phyloP scores from a whole-genome alignment of 2,888 invertebrate species.

The Synanthedon vespiformis region DNA sequence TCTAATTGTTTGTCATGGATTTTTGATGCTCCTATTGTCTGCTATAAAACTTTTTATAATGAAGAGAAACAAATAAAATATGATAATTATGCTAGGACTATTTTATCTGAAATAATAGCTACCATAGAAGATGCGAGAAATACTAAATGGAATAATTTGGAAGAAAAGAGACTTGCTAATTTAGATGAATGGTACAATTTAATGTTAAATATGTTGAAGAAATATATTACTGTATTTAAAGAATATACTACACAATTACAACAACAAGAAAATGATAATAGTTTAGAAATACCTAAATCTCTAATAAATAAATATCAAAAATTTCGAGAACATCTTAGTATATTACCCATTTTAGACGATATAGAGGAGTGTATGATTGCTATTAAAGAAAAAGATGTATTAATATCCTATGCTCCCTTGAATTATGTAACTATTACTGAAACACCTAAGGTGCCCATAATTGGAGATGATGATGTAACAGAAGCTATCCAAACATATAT shows the following conservation, averaged over 20 bases:
- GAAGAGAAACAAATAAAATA: conserved; percentile 33
- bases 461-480: conserved; percentile 58
- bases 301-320: conserved; percentile 14
- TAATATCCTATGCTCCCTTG: conserved; percentile 45
- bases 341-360: conserved; percentile 38
- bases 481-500: conserved; percentile 43
- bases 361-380: conserved; percentile 25
- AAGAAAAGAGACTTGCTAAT: conserved; percentile 34
- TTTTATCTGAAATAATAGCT: conserved; percentile 49
- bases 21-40: conserved; percentile 58
- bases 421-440: conserved; percentile 21
- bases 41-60: conserved; percentile 29
- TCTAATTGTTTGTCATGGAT: conserved; percentile 66
- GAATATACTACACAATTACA: conserved; percentile 12
- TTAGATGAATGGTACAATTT: conserved; percentile 46
- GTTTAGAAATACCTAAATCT: conserved; percentile 4
- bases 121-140: conserved; percentile 46
- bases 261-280: conserved; percentile 2
- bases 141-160: conserved; percentile 39
- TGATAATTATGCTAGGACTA: conserved; percentile 28
- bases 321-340: conserved; percentile 18
- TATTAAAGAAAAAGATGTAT: conserved; percentile 17
- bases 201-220: conserved; percentile 15
- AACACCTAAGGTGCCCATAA: conserved; percentile 41
- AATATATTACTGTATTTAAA: conserved; percentile 26